phyloP scores from a whole-genome alignment of 2,797 vertebrate genomes.

The Urophycis tenuis region DNA sequence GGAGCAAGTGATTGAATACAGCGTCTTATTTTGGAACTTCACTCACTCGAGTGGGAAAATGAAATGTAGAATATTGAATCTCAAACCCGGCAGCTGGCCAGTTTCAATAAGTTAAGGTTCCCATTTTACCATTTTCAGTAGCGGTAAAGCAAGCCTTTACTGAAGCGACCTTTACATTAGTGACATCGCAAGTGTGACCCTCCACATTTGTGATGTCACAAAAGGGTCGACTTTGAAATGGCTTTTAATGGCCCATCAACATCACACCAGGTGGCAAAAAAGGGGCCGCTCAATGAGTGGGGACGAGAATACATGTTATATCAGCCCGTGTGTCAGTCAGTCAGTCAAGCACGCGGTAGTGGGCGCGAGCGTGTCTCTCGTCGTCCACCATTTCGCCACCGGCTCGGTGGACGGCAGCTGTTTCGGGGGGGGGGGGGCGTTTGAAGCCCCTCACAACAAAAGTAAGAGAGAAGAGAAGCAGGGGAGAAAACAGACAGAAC shows the following conservation, averaged over 20 bases:
- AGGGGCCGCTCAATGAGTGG: background rate
- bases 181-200: background rate
- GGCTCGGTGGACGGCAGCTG: background rate
- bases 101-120: background rate
- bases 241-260: background rate
- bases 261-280: background rate
- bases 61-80: background rate
- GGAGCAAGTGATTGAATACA: background rate
- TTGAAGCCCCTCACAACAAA: background rate
- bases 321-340: too few species aligned
- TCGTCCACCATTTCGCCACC: background rate
- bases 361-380: too few species aligned
- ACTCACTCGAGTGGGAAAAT: background rate
- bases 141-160: background rate
- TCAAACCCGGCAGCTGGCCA: background rate
- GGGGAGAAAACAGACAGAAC: slow-evolving; percentile 21
- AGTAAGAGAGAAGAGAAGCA: background rate
- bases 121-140: background rate
- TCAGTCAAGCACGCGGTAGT: background rate
- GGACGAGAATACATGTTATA: background rate
- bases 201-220: background rate
- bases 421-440: background rate
- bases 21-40: background rate
- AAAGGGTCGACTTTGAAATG: background rate
- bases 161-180: background rate